phyloP scores from a whole-genome alignment of 2,113 vertebrate genomes.

The Varanus salvator region DNA sequence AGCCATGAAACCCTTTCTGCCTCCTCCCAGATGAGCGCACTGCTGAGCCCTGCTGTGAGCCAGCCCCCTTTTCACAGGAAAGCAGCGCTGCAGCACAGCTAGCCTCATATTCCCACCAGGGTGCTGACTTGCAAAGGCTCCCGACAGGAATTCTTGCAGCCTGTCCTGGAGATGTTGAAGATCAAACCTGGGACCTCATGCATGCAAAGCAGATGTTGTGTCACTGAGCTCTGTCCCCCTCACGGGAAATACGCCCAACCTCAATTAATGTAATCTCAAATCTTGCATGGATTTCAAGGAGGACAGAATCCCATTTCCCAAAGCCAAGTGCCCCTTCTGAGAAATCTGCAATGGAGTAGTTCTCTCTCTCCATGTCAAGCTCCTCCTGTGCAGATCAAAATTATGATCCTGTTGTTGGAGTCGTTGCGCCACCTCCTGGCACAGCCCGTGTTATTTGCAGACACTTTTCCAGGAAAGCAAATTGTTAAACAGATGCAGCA shows the following conservation, averaged over 20 bases:
- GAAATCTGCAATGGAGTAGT: not conserved
- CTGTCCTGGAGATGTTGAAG: too few species aligned
- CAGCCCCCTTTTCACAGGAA: not conserved
- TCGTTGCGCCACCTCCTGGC: conserved; percentile 65
- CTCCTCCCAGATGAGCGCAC: not conserved
- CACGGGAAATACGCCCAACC: not conserved
- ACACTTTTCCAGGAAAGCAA: not conserved
- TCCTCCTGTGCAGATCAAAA: not conserved
- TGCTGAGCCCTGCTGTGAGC: not conserved
- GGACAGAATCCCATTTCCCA: not conserved
- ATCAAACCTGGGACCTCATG: too few species aligned
- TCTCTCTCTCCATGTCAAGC: not conserved
- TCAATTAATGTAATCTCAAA: not conserved
- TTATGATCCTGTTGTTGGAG: not conserved
- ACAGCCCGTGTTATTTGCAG: not conserved
- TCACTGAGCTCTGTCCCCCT: too few species aligned
- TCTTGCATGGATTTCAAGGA: not conserved
- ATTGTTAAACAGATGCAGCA: not conserved
- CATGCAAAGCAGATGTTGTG: too few species aligned
- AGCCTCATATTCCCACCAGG: too few species aligned
- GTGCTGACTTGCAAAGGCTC: too few species aligned
- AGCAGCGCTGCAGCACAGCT: too few species aligned
- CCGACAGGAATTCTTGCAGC: too few species aligned
- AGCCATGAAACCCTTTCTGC: too few species aligned
- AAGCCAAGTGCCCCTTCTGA: not conserved